phyloP scores from a whole-genome alignment of 2,113 vertebrate species.

The Triplophysa rosa region DNA sequence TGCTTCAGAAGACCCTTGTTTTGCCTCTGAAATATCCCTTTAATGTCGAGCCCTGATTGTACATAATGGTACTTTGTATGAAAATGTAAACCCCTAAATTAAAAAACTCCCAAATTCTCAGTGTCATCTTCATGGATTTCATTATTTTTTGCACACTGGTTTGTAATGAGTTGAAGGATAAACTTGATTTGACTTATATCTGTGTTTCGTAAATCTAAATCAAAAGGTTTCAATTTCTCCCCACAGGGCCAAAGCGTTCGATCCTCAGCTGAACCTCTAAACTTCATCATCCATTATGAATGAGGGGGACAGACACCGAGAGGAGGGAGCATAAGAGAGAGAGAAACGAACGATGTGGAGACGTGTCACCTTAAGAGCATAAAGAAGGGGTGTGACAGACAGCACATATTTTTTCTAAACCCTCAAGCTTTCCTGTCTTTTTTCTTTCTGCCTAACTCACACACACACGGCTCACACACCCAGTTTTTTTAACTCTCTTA shows the following conservation, averaged over 20 bases:
- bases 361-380: background rate
- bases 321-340: background rate
- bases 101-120: too few species aligned
- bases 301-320: conserved; percentile 27
- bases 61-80: too few species aligned
- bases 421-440: background rate
- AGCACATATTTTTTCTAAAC: conserved; percentile 7
- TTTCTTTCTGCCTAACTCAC: background rate
- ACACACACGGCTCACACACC: background rate
- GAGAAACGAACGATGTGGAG: conserved; percentile 1
- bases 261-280: conserved; percentile 40
- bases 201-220: conserved; percentile 22
- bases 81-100: too few species aligned
- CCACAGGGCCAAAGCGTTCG: conserved; percentile 17
- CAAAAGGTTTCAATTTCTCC: conserved; percentile 21
- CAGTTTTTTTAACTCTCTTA: background rate
- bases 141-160: background rate
- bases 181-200: background rate
- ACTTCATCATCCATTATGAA: conserved; percentile 51
- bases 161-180: conserved; percentile 7
- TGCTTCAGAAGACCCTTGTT: too few species aligned
- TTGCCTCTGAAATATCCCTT: too few species aligned
- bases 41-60: too few species aligned
- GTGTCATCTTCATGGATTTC: too few species aligned
- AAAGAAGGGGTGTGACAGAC: conserved; percentile 17